These are phyloP conservation scores for Pimephales promelas DNA, from an alignment of 2,113 vertebrate species.

Conservation along the genomic window DNA sequence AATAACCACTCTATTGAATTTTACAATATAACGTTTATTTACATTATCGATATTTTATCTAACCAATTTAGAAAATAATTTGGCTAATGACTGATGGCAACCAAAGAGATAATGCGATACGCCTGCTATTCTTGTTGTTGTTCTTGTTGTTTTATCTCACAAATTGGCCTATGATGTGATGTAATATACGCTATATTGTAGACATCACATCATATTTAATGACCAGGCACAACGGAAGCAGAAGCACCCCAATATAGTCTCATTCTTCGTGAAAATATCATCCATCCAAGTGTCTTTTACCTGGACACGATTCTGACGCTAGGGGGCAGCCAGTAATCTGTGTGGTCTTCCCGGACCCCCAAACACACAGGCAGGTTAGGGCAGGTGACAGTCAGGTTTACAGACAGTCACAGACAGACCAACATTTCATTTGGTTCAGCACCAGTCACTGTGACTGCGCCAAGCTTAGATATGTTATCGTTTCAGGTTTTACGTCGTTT, in stretches of 20 bases:
- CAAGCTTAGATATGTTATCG: background rate
- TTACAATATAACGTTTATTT: background rate
- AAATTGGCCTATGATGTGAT: too few species aligned
- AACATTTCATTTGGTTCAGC: background rate
- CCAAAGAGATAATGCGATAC: background rate
- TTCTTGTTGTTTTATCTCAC: background rate
- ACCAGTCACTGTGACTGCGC: background rate
- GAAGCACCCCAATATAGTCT: background rate
- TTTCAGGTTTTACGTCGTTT: constrained; percentile 7
- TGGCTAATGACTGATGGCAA: background rate
- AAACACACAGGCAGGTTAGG: background rate
- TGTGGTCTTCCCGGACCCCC: background rate
- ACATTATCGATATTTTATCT: background rate
- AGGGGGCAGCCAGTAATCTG: constrained; percentile 10
- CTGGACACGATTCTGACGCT: background rate
- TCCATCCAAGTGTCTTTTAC: background rate
- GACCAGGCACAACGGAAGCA: background rate
- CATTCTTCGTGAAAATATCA: background rate
- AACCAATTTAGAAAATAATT: background rate
- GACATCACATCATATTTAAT: background rate
- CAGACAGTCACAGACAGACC: background rate
- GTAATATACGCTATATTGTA: background rate
- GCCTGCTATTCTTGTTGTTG: background rate
- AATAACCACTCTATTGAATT: background rate
- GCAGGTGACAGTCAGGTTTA: too few species aligned